Percentiles rank a stretch among this genome's conserved stretches.
Conservation (phyloP, 1,140 invertebrate species). For the Drosophila suzukii region DNA sequence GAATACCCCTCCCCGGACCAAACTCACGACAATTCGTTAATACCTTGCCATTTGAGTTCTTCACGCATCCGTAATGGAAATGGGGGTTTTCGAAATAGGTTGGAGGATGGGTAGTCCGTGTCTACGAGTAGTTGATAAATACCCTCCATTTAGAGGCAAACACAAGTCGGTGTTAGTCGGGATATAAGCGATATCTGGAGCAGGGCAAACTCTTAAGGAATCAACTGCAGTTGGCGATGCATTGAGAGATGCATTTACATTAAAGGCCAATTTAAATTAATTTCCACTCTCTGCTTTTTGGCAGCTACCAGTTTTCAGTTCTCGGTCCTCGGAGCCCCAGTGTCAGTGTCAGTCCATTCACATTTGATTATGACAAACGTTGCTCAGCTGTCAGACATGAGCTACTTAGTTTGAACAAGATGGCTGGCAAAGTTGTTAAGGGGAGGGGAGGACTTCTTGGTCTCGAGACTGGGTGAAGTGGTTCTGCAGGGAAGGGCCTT, state of each 20-base stretch:
- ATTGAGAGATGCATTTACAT: slow-evolving; percentile 83
- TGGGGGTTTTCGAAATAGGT: slow-evolving; percentile 12
- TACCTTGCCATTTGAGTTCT: slow-evolving; percentile 80
- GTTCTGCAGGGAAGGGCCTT: slow-evolving; percentile 11
- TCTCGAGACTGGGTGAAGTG: slow-evolving; percentile 30
- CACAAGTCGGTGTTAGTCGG: slow-evolving; percentile 75
- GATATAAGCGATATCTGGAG: slow-evolving; percentile 73
- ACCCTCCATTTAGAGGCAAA: slow-evolving; percentile 67
- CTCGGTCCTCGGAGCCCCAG: slow-evolving; percentile 25
- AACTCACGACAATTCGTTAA: slow-evolving; percentile 79
- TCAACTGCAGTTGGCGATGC: slow-evolving; percentile 51
- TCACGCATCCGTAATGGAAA: slow-evolving; percentile 68
- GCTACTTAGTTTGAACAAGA: slow-evolving; percentile 72
- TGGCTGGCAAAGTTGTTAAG: slow-evolving; percentile 41
- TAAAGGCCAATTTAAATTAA: slow-evolving; percentile 84
- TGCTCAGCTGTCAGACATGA: slow-evolving; percentile 76
- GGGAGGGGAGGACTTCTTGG: slow-evolving; percentile 3
- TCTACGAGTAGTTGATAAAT: slow-evolving; percentile 71
- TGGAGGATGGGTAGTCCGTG: slow-evolving; percentile 24
- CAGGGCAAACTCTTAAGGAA: slow-evolving; percentile 42
- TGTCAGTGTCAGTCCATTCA: slow-evolving; percentile 73
- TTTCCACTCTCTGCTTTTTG: slow-evolving; percentile 66
- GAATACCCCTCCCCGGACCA: slow-evolving; percentile 42
- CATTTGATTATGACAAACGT: slow-evolving; percentile 82
- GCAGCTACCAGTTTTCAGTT: slow-evolving; percentile 65